phyloP scores from a whole-genome alignment of 2,113 vertebrate genomes.

The Ahaetulla prasina region DNA sequence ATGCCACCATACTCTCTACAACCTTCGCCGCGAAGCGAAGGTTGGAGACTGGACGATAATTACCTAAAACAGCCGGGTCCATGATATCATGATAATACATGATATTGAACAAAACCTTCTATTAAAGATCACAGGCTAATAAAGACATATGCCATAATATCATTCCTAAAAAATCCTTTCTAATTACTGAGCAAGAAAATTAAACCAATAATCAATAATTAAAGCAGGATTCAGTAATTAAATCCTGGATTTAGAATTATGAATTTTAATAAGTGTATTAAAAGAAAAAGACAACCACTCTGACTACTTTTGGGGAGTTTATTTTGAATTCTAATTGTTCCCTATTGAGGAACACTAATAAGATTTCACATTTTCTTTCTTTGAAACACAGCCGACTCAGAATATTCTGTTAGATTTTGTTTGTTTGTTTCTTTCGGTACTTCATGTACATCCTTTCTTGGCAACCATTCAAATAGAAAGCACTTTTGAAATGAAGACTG shows the following conservation, averaged over 20 bases:
- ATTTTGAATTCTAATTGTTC: background rate
- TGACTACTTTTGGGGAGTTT: background rate
- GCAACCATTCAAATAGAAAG: background rate
- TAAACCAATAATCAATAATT: too few species aligned
- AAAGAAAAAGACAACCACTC: background rate
- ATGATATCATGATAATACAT: too few species aligned
- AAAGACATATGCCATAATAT: constrained; percentile 16
- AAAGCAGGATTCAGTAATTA: constrained; percentile 36
- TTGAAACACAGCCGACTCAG: background rate
- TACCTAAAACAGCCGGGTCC: too few species aligned
- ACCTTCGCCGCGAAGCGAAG: too few species aligned
- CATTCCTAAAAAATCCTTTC: constrained; percentile 31
- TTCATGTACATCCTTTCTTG: background rate
- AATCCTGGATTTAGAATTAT: constrained; percentile 35
- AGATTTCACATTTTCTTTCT: background rate
- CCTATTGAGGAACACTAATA: background rate
- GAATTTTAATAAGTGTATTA: constrained; percentile 12
- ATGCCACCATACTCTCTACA: too few species aligned
- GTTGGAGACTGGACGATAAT: too few species aligned
- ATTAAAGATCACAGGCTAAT: constrained; percentile 36
- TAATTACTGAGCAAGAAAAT: constrained; percentile 41
- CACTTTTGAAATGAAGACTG: background rate
- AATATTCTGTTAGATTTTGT: background rate
- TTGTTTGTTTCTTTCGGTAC: background rate
- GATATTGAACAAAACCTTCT: constrained; percentile 15